Base-by-base conservation (phyloP, 1,140 invertebrate genomes). In the Solenopsis invicta region DNA sequence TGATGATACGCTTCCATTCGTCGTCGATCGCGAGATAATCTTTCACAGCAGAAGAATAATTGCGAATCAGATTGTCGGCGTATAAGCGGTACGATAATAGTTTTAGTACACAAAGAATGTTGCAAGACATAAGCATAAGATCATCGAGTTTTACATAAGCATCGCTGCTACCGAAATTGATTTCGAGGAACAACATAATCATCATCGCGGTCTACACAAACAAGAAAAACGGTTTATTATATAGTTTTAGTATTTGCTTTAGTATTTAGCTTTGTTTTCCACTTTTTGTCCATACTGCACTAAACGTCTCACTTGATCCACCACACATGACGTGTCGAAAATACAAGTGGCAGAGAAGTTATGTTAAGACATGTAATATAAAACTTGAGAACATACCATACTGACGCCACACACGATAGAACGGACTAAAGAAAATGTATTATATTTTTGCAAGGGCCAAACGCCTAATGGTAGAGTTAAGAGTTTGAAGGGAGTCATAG, bases 391-490 rank as follows among this genome's bases (percentile, higher is more conserved):
- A 77, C 61, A 34, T 80, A 80, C 61, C 76, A 80, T 3, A 54
- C 76, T 29, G 24, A 12, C 0, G 29, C 2, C 13, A 2, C 34
- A 12, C 18, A 89, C 0, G 2, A 45, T 13, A 13, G 37, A 10
- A 2, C 85, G 67, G 1, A 62, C 0, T 34, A 21, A 54, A 5
- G 87, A 21, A 12, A 67, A 82, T 0, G n/a, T 12, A 13, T 85
- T 54, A 29, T 87, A 61, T 3, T 74, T 1, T 10, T 85, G 59
- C 10, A 90, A 41, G 0, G 85, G 90, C 89, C 90, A 91, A 6
- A 72, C 54, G 1, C 90, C 89, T 13, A 87, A 9, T 9, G 85
- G 87, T 41, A 52, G 45, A 18, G 85, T 56, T 21, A 87, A 1
- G 12, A 85, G 2, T 29, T 85, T 86, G 10, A 64, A 10, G 5